Evolutionary conservation across 1,140 invertebrate species (phyloP).

Genomic region (Oppia nitens): DNA sequence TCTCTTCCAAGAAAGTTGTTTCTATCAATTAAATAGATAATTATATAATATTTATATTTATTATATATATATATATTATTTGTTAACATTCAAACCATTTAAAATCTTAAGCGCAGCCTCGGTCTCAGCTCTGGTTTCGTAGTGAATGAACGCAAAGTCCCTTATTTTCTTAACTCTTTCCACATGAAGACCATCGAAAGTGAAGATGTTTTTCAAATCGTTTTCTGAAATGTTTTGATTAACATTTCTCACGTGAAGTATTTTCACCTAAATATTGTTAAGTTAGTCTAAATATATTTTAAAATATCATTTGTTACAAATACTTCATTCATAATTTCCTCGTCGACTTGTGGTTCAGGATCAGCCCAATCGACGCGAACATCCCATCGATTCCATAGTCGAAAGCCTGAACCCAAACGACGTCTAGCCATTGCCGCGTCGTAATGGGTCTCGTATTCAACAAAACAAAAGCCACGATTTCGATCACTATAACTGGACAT

Average conservation of each 20-base stretch:
- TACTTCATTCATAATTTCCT: constrained; percentile 3
- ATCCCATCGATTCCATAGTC: not conserved
- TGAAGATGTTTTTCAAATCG: constrained; percentile 6
- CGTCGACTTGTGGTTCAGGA: constrained; percentile 7
- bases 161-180: constrained; percentile 36
- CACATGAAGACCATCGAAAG: constrained; percentile 25
- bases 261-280: constrained; percentile 32
- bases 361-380: not conserved
- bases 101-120: constrained; percentile 28
- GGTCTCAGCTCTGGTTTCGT: constrained; percentile 31
- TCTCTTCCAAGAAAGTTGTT: too few species aligned
- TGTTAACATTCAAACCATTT: too few species aligned
- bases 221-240: not conserved
- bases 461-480: constrained; percentile 53
- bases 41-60: too few species aligned
- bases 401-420: constrained; percentile 45
- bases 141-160: constrained; percentile 39
- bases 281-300: not conserved
- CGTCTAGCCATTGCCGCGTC: constrained; percentile 61
- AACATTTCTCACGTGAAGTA: constrained; percentile 14
- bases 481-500: not conserved
- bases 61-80: too few species aligned
- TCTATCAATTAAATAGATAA: too few species aligned
- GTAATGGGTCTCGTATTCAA: constrained; percentile 63
- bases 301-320: not conserved